Evolutionary conservation across 2,113 vertebrate genomes (phyloP).

Genomic region (Charina bottae): DNA sequence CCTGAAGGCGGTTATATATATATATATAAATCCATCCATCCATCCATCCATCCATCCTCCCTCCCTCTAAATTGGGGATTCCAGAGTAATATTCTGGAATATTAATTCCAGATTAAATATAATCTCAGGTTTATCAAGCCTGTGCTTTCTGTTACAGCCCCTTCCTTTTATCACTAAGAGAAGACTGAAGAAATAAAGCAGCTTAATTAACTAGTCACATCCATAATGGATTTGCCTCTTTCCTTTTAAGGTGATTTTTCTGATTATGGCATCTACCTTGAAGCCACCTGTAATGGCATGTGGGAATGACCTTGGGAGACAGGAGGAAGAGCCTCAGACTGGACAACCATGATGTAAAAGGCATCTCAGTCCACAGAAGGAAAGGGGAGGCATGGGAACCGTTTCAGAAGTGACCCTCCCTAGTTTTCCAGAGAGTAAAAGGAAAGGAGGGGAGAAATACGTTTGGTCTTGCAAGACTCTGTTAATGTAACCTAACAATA

Average conservation of each 20-base stretch:
- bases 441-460: not conserved
- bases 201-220: not conserved
- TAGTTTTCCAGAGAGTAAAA: not conserved
- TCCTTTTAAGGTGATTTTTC: not conserved
- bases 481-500: no score
- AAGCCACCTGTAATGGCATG: not conserved
- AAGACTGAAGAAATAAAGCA: not conserved
- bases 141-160: not conserved
- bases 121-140: not conserved
- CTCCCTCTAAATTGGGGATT: not conserved
- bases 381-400: not conserved
- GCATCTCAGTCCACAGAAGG: not conserved
- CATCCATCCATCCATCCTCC: no score
- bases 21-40: no score
- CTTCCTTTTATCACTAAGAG: not conserved
- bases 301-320: not conserved
- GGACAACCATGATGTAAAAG: not conserved
- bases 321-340: not conserved
- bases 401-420: not conserved
- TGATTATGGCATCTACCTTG: not conserved
- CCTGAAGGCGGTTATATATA: no score
- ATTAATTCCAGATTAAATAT: no score
- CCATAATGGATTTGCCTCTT: not conserved
- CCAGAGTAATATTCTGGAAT: no score
- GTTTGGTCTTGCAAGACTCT: no score